A percentile compares a stretch with the other conserved stretches of the same genome.
Evolutionary conservation across 1,140 invertebrate genomes (phyloP).

Genomic region (Ceratitis capitata): DNA sequence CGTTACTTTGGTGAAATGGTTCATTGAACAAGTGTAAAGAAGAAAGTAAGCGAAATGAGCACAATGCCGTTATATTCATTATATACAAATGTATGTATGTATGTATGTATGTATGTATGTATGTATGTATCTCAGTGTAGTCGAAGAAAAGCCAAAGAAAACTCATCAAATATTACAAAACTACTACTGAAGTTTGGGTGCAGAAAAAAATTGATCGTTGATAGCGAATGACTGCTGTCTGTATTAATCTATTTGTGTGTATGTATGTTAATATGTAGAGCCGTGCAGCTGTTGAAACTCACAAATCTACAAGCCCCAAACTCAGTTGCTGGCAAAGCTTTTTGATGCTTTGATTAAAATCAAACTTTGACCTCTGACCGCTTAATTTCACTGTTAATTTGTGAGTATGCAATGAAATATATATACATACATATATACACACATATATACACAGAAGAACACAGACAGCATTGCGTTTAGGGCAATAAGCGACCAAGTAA

Average conservation of each 20-base stretch:
- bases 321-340: background rate
- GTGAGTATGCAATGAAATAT: background rate
- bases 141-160: background rate
- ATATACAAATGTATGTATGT: too few species aligned
- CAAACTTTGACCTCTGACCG: conserved; percentile 18
- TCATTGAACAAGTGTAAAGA: background rate
- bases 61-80: too few species aligned
- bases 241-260: background rate
- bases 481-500: background rate
- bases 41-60: background rate
- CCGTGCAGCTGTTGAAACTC: background rate
- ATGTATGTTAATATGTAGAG: background rate
- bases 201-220: background rate
- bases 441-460: background rate
- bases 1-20: background rate
- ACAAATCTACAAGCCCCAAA: background rate
- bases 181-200: background rate
- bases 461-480: background rate
- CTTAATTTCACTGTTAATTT: conserved; percentile 25
- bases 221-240: background rate
- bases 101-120: too few species aligned
- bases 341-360: conserved; percentile 8
- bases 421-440: background rate
- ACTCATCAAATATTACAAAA: background rate
- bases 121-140: too few species aligned